Base-by-base conservation (phyloP, 2,888 invertebrate species). In the Conus canariensis region DNA sequence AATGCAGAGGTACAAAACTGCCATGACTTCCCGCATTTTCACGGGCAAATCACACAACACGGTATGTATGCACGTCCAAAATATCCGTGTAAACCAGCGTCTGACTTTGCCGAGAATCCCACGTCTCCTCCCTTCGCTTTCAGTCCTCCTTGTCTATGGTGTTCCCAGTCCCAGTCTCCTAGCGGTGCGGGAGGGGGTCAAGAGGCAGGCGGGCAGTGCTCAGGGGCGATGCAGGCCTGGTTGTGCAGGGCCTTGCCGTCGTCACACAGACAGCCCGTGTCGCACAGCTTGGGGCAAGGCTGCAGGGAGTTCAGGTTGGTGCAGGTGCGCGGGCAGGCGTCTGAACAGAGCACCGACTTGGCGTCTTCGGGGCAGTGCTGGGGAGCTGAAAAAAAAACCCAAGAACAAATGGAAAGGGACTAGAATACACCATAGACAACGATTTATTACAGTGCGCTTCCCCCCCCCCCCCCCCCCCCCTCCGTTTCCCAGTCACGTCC, bases 261-360 rank as follows among this genome's bases (percentile, higher is more conserved):
- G 22, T 92, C 91, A 90, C 95, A 95, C 89, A 93, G 92, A 89
- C 95, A 95, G 14, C 94, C 95, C 14, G 93, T 90, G 14, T 93
- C 90, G 88, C 95, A 95, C 7, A 92, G 93, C 70, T 93, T 93
- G 58, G 93, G 91, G 90, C 95, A 95, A 7, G 93, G 91, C 70
- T 92, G 92, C 30, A 92, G 91, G 58, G 91, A 92, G 88, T 93
- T 91, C 74, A 89, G 92, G 91, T 94, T 94, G 56, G 92, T 92
- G 90, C 95, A 95, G 0, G 95, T 95, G 77, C 92, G 92, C 16
- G 94, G 94, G 91, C 95, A 95, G 8, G 93, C 93, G 25, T 94
- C 92, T n/a, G 93, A 93, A 88, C 95, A 95, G 25, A 92, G 91
- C 80, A 93, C 93, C 91, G 92, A 94, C n/a, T 91, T 91, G 0